Base-by-base conservation (phyloP, 1,140 invertebrate genomes). In the Ceratina australensis region DNA sequence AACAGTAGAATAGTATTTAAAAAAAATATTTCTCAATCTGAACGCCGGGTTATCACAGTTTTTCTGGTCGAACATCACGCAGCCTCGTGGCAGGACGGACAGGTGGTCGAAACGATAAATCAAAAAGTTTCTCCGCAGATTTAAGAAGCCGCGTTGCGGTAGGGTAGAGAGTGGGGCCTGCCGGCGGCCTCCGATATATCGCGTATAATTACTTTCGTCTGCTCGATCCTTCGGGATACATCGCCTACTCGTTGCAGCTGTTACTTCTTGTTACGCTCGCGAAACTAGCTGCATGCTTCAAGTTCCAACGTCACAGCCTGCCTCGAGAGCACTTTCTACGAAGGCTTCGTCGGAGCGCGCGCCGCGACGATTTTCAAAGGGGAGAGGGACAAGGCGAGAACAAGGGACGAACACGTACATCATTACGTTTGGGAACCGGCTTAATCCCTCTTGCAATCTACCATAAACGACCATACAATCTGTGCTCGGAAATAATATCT, bases 121-220 rank as follows among this genome's bases (percentile, higher is more conserved):
- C 82, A 85, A 81, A 72, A 85, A 85, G 47, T 85, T 85, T 67
- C 56, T 20, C 60, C 67, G 61, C 63, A 65, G 80, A 84, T 84
- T 72, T 81, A 84, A 80, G 81, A 83, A 83, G 73, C 67, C 57
- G 10, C 33, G 33, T 42, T 42, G 33, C 33, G 33, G 33, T 42
- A 42, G 33, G 33, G 33, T 42, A 42, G 33, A 42, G 33, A 42
- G 33, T 8, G 33, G 33, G 60, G 56, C 54, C 3, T 15, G 49
- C 28, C 24, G 50, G 12, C 49, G 42, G 50, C 18, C n/a, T 75
- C 24, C 74, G 77, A 83, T 83, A 81, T 83, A 86, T 86, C 80
- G 83, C 74, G 83, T 73, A 83, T 86, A 86, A 86, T 86, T 86
- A 83, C 80, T 86, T 86, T 86, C 77, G 72, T 86, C 78, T 82